A percentile compares a stretch with the other conserved stretches of the same genome.
phyloP scores from a whole-genome alignment of 2,888 invertebrate genomes.

The Cryptophagus acutangulus region DNA sequence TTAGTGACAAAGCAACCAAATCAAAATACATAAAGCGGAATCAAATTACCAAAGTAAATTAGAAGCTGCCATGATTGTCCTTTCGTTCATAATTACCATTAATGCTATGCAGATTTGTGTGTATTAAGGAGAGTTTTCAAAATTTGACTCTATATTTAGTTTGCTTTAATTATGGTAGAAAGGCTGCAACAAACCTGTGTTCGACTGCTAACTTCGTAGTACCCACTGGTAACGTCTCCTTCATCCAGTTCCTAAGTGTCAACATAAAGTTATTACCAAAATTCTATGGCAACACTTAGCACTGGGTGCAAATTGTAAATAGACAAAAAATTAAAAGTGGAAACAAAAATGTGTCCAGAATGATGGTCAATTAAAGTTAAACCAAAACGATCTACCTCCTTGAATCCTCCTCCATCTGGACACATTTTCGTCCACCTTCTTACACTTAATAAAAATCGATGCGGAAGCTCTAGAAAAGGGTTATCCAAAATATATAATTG shows the following conservation, averaged over 20 bases:
- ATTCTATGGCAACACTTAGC: slow-evolving; percentile 44
- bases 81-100: too few species aligned
- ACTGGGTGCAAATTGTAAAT: slow-evolving; percentile 33
- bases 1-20: too few species aligned
- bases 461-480: slow-evolving; percentile 48
- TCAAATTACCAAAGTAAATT: too few species aligned
- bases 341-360: background rate
- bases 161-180: slow-evolving; percentile 33
- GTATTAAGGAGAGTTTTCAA: too few species aligned
- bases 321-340: background rate
- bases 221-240: slow-evolving; percentile 46
- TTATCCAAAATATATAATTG: slow-evolving; percentile 49
- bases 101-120: too few species aligned
- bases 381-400: too few species aligned
- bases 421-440: background rate
- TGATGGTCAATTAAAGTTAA: too few species aligned
- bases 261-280: slow-evolving; percentile 39
- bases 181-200: slow-evolving; percentile 44
- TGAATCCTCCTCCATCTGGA: slow-evolving; percentile 3
- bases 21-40: too few species aligned
- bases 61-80: too few species aligned
- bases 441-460: slow-evolving; percentile 23
- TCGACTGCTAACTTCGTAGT: slow-evolving; percentile 46
- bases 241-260: slow-evolving; percentile 49
- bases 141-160: too few species aligned